Evolutionary conservation across 2,113 vertebrate species (phyloP), one percentile per base, ranked within the genome.

Genomic region (Progne subis): DNA sequence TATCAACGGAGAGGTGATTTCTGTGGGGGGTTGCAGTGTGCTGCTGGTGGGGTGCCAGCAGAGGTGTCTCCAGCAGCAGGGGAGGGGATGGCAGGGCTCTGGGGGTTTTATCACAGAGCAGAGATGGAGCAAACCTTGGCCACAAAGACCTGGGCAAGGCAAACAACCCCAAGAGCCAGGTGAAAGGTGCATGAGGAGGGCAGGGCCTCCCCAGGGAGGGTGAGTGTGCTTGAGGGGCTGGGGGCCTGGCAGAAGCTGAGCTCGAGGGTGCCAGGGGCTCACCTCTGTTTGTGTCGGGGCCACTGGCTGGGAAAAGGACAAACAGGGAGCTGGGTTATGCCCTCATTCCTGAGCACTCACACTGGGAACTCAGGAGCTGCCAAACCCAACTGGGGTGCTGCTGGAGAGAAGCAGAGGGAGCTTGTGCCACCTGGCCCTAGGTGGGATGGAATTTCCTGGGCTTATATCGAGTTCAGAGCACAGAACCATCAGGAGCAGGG

Each of bases 391-490:
- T 41, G 18, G n/a, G 23, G 3, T 25, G 84, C 56, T 56, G 60
- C 43, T 53, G 5, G 5, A 3, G 16, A 53, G 31, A 24, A 18
- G 16, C 43, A 34, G 32, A 28, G n/a, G 65, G 16, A 18, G 0
- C 17, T 2, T 13, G 24, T 21, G 67, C 3, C n/a, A 8, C 2
- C 39, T 76, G 74, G 20, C 17, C 26, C 18, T 3, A 3, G 11
- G 39, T 3, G 37, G 37, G n/a, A 25, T 0, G 1, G 53, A 2
- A 3, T n/a, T 46, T 70, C 41, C 16, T 12, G 32, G 43, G 26
- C 6, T 46, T 14, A 17, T 24, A 29, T 3, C 0, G 0, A 4
- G 49, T n/a, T 20, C 70, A 56, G 69, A 23, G 8, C n/a, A 0
- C 1, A 29, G 44, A 12, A 16, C 2, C 0, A 1, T 4, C 13